Base-by-base conservation (phyloP, 2,888 invertebrate genomes). In the Heteromyza rotundicornis region DNA sequence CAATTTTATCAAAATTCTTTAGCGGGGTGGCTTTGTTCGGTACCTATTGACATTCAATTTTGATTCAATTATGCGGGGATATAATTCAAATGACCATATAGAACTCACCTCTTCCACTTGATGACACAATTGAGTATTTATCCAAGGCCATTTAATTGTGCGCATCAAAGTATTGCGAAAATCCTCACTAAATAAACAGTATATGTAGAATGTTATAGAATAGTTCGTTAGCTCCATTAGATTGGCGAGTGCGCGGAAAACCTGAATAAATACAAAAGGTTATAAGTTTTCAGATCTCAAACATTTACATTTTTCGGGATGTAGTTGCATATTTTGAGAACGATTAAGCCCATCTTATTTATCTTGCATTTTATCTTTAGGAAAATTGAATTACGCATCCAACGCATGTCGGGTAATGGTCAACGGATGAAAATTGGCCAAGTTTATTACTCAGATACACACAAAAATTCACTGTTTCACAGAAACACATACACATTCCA, bases 121-220 rank as follows among this genome's bases (percentile, higher is more conserved):
- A 24, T 77, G 78, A 59, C 80, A 80, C 2, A 78, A 57, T 64
- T 79, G 76, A 19, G 74, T 64, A 64, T 76, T 75, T 2, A 81
- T 70, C 84, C 86, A 86, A 1, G 87, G 86, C 84, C 88, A 86
- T 65, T 86, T 85, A 64, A 90, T 80, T n/a, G 89, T 89, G 27
- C 87, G 85, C 67, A 89, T 81, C 65, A 90, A 81, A 0, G 91
- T 91, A 73, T 87, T 88, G 35, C 91, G 87, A 80, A 91, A 92
- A 74, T 91, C 91, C 73, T 90, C 89, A 67, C 90, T 91, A 80
- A 91, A 90, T 63, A 91, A 86, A 78, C 90, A 91, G 82, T 92
- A 92, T 64, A 92, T 89, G 80, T 91, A 90, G 84, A 92, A 92
- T 36, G 91, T 91, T 65, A 90, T 87, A 32, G 91, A 90, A 80